These are phyloP conservation scores for Cyaniris semiargus DNA, from an alignment of 2,888 invertebrate species.

Conservation along the genomic window DNA sequence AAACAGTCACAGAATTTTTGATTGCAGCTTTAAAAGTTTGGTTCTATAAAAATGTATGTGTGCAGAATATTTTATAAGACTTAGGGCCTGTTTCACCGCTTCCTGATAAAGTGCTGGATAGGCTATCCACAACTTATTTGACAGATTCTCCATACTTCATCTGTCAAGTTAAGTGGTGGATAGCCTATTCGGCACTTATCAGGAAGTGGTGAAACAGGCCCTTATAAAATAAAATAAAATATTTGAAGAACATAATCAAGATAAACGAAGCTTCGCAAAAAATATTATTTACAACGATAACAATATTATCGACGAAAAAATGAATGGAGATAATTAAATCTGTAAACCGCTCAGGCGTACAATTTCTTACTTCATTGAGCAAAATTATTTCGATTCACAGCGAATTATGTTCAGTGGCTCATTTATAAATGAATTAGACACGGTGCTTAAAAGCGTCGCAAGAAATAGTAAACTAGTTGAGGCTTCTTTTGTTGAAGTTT, in stretches of 20 bases:
- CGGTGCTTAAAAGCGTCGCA: slow-evolving; percentile 40
- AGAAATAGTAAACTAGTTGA: not conserved
- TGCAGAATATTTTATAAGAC: no score
- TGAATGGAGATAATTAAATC: slow-evolving; percentile 12
- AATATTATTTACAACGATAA: slow-evolving; percentile 2
- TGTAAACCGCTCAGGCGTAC: slow-evolving; percentile 7
- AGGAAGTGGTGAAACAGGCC: no score
- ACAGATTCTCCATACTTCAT: no score
- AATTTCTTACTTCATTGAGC: slow-evolving; percentile 30
- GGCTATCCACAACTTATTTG: no score
- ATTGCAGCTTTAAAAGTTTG: no score
- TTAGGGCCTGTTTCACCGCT: no score
- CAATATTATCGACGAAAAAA: slow-evolving; percentile 5
- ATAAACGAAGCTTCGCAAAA: not conserved
- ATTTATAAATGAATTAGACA: slow-evolving; percentile 65
- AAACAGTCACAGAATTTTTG: not conserved
- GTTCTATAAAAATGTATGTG: no score
- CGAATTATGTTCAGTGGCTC: slow-evolving; percentile 41
- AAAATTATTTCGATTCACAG: slow-evolving; percentile 36
- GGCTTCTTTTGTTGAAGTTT: not conserved
- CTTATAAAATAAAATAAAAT: no score
- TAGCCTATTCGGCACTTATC: no score
- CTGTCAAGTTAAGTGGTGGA: no score
- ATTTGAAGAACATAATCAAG: not conserved
- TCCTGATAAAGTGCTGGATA: no score